Percentiles rank a stretch among this genome's conserved stretches.
Conservation (phyloP, 2,113 vertebrate species). For the Serilophus lunatus region DNA sequence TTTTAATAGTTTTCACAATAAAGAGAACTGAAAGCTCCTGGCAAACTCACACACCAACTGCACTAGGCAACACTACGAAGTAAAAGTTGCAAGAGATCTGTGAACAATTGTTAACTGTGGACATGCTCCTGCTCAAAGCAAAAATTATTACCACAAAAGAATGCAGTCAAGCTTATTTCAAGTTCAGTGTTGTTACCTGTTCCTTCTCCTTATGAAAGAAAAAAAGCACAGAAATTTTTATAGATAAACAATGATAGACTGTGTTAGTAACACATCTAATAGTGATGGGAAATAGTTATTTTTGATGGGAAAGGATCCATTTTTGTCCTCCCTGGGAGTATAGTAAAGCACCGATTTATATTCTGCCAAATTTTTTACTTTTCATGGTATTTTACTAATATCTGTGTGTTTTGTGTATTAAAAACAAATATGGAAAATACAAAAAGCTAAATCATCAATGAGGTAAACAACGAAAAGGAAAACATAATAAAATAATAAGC, state of each 20-base stretch:
- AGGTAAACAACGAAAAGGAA: background rate
- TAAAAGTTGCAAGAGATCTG: background rate
- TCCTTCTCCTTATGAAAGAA: background rate
- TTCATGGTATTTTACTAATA: background rate
- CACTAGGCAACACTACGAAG: background rate
- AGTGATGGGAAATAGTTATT: background rate
- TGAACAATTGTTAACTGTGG: background rate
- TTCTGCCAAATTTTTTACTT: background rate
- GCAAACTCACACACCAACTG: fast-evolving
- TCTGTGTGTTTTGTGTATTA: background rate
- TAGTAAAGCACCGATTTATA: background rate
- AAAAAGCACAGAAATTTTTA: background rate
- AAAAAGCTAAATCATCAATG: background rate
- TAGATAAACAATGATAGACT: background rate
- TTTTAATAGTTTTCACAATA: background rate
- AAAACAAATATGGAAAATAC: background rate
- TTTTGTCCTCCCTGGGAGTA: background rate
- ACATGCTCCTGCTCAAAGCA: background rate
- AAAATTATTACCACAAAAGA: background rate
- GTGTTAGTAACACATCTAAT: background rate
- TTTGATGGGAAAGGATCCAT: background rate
- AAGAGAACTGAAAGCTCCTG: background rate
- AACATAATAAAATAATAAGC: background rate
- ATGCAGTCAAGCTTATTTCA: background rate
- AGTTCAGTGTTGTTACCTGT: fast-evolving